Base-by-base conservation (phyloP, 23 tunicate species). In the Oikopleura vanhoeffeni region DNA sequence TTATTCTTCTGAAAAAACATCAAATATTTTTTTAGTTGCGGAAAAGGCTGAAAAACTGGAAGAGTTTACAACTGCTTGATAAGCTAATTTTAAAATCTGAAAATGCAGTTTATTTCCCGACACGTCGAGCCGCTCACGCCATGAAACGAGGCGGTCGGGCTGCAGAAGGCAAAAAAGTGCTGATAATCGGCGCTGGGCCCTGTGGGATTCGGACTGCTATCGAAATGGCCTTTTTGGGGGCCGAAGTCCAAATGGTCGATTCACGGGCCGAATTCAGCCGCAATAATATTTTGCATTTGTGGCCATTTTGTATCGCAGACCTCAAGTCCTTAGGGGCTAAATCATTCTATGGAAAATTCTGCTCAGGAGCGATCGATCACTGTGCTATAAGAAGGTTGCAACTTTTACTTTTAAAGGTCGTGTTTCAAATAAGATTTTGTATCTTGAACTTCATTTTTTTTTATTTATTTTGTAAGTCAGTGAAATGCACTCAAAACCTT, bases 311-410 rank as follows among this genome's bases (percentile, higher is more conserved):
- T 41, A 90, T 95, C 41, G 87, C 91, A 38, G 99, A 95, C 58
- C 83, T 95, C 71, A 95, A 88, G 84, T 89, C 89, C 67, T 34
- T 71, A 2, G 79, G 79, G 3, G 79, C 79, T n/a, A 71, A 71
- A 38, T 71, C 79, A 71, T 87, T 95, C 36, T 91, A 87, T 79
- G 99, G 99, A 0, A 82, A 87, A 34, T 95, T 95, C 42, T 95
- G 99, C 79, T 91, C 99, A 67, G 99, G 99, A 18, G 91, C 96
- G 0, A 89, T 95, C 24, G 96, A 95, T 83, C 99, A 95, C 88
- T 89, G 89, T 38, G 87, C 96, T 39, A 95, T 95, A 67, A 88
- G 96, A 4, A 92, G 91, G 67, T 84, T 95, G 42, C 99, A 95
- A 87, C 96, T 90, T 36, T 90, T 95, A 24, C 84, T 95, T 39